Evolutionary conservation across 2,113 vertebrate species (phyloP).

Genomic region (Synodontis membranacea): DNA sequence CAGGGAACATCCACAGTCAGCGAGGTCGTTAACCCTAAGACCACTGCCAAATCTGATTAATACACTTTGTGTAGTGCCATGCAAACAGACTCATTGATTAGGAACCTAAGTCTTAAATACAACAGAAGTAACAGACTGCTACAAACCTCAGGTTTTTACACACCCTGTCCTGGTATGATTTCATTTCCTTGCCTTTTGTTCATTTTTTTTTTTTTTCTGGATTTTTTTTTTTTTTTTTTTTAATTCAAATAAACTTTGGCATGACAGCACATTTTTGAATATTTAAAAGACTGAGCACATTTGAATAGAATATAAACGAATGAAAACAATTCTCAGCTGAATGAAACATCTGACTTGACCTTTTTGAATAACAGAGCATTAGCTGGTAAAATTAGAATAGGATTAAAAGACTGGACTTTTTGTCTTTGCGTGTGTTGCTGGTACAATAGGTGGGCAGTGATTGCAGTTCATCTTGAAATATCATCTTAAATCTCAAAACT

Average conservation of each 20-base stretch:
- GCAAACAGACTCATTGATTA: not conserved
- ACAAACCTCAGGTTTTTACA: not conserved
- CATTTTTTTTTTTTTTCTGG: not conserved
- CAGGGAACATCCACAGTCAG: not conserved
- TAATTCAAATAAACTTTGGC: too few species aligned
- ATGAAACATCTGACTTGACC: not conserved
- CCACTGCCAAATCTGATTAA: not conserved
- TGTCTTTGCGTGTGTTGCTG: not conserved
- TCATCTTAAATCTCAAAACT: not conserved
- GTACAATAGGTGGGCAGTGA: conserved; percentile 18
- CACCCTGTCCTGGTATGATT: not conserved
- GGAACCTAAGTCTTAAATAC: not conserved
- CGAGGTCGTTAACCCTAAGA: not conserved
- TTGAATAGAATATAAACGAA: not conserved
- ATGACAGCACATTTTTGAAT: not conserved
- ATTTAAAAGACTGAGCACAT: not conserved
- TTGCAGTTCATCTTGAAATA: not conserved
- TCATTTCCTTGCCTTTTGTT: not conserved
- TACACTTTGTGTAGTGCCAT: not conserved
- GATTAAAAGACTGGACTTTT: not conserved
- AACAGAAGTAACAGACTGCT: not conserved
- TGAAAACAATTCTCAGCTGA: not conserved
- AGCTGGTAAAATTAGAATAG: not conserved
- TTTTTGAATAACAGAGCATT: not conserved
- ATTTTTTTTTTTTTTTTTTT: too few species aligned